Conservation (phyloP, 2,113 vertebrate species). For the Paramormyrops kingsleyae region DNA sequence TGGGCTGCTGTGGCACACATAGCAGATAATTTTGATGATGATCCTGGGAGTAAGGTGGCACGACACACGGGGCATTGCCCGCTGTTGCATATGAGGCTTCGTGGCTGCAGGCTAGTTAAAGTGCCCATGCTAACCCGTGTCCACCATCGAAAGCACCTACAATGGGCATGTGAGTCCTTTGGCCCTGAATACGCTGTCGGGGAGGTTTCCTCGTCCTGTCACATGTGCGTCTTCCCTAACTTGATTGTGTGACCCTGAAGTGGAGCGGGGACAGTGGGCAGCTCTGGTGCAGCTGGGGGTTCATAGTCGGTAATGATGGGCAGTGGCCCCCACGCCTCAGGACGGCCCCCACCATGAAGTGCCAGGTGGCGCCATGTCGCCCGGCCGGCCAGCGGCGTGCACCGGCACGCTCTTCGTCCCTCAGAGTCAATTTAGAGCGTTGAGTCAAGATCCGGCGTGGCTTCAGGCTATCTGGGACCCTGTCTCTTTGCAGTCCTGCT, state of each 20-base stretch:
- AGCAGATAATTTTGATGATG: background rate
- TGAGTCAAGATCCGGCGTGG: background rate
- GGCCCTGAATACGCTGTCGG: background rate
- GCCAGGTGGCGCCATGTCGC: background rate
- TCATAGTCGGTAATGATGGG: background rate
- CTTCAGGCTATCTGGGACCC: background rate
- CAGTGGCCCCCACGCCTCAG: background rate
- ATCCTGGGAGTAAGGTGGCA: background rate
- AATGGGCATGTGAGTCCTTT: background rate
- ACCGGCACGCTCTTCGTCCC: background rate
- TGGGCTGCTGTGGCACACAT: background rate
- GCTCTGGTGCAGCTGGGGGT: background rate
- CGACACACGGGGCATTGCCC: background rate
- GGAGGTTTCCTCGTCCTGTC: background rate
- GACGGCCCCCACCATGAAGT: background rate
- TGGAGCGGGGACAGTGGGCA: background rate
- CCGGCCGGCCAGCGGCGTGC: background rate
- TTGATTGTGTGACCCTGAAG: conserved; percentile 6
- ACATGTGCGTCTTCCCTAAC: background rate
- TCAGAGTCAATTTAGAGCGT: background rate
- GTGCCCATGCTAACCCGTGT: background rate
- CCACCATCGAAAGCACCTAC: background rate
- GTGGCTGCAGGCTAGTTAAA: background rate
- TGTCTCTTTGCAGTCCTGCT: background rate
- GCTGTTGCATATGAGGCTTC: background rate